Evolutionary conservation across 1,140 invertebrate species (phyloP).

Genomic region (Pseudomyrmex flavicornis): DNA sequence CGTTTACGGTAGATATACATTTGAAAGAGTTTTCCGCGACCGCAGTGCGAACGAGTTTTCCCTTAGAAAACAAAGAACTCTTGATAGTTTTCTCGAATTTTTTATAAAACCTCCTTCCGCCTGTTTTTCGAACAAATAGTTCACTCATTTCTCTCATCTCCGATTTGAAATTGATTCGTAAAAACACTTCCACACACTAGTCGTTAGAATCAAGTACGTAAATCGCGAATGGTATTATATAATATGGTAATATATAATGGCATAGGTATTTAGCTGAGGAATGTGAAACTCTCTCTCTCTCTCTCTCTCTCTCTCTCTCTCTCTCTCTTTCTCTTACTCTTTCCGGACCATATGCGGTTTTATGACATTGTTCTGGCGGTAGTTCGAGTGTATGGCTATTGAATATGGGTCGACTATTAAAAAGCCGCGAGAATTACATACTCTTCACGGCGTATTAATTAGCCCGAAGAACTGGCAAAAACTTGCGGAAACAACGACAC

Average conservation of each 20-base stretch:
- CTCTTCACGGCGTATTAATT: slow-evolving; percentile 46
- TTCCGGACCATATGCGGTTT: slow-evolving; percentile 9
- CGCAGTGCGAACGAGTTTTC: no score
- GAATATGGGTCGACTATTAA: slow-evolving; percentile 51
- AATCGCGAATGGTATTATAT: slow-evolving; percentile 13
- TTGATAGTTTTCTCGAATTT: neutral
- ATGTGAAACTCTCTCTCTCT: neutral
- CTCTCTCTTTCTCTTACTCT: neutral
- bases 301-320: no score
- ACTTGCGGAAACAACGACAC: slow-evolving; percentile 13
- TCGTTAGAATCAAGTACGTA: slow-evolving; percentile 18
- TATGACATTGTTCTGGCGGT: slow-evolving; percentile 51
- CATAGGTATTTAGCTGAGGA: slow-evolving; percentile 43
- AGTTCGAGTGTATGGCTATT: slow-evolving; percentile 30
- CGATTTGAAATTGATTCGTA: slow-evolving; percentile 24
- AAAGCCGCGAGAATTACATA: slow-evolving; percentile 54
- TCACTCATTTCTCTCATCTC: slow-evolving; percentile 15
- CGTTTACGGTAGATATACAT: slow-evolving; percentile 7
- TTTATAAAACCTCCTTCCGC: neutral
- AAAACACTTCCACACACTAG: slow-evolving; percentile 1
- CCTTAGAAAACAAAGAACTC: no score
- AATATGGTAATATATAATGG: no score
- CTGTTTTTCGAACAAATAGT: neutral
- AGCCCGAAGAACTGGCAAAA: slow-evolving; percentile 7
- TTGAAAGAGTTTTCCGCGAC: no score